Conservation (phyloP, 30 jellyfish, hydroid and myxozoan genomes). For the Pseudorhiza aurosa region DNA sequence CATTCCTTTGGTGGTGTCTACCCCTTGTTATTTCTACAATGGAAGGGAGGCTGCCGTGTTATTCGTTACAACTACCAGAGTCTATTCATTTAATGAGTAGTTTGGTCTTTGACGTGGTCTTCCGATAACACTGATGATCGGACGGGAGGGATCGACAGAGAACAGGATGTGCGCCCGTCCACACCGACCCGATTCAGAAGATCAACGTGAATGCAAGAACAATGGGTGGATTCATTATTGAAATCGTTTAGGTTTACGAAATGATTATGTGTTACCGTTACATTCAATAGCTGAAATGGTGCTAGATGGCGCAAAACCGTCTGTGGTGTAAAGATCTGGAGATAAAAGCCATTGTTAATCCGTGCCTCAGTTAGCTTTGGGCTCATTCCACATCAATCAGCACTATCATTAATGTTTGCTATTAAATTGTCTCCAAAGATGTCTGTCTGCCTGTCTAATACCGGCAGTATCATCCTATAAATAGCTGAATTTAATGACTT, state of each 20-base stretch:
- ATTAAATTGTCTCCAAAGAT: neutral
- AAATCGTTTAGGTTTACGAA: neutral
- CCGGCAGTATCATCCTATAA: neutral
- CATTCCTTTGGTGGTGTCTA: no score
- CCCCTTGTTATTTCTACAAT: no score
- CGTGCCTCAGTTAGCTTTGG: conserved; percentile 5
- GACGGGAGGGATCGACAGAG: no score
- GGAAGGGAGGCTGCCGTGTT: no score
- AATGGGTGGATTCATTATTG: neutral
- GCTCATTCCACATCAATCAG: conserved; percentile 42
- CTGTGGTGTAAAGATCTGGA: conserved; percentile 25
- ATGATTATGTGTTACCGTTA: conserved; percentile 69
- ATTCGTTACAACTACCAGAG: no score
- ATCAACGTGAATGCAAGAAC: no score
- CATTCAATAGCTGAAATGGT: neutral
- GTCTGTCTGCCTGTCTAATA: conserved; percentile 27
- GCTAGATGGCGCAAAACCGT: conserved; percentile 28
- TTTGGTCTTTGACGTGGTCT: no score
- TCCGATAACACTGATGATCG: no score
- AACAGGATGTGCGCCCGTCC: no score
- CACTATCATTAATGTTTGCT: conserved; percentile 18
- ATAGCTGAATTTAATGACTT: neutral
- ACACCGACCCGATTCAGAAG: no score
- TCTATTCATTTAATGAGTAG: no score
- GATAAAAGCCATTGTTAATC: conserved; percentile 21